A percentile compares a stretch with the other conserved stretches of the same genome.
These are phyloP conservation scores for Callithrix jacchus DNA, from an alignment of 2,113 vertebrate genomes.

Conservation along the genomic window DNA sequence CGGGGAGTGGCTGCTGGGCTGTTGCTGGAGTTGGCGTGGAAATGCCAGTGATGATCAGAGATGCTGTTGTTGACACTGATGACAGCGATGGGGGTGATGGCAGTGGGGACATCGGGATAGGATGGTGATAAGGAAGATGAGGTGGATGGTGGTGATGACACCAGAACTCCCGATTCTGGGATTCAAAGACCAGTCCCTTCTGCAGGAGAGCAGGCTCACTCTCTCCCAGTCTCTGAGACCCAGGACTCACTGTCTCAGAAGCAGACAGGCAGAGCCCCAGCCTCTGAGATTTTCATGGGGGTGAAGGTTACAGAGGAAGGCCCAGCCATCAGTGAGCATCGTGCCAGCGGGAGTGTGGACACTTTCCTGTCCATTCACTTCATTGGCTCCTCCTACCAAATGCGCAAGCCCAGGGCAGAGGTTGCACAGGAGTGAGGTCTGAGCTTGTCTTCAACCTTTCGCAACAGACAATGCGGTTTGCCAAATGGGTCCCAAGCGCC, in stretches of 20 bases:
- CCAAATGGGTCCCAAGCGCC: neutral
- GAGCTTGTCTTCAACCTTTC: neutral
- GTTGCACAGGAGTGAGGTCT: neutral
- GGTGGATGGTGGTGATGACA: fast-evolving
- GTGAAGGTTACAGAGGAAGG: neutral
- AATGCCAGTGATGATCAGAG: neutral
- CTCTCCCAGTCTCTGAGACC: neutral
- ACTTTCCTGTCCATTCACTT: neutral
- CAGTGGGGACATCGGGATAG: neutral
- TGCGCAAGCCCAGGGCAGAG: neutral
- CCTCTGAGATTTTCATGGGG: neutral
- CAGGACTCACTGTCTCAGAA: neutral
- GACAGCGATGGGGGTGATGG: neutral
- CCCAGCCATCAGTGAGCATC: fast-evolving
- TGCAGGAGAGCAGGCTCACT: neutral
- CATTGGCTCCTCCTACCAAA: neutral
- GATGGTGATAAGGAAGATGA: fast-evolving
- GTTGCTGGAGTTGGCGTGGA: fast-evolving
- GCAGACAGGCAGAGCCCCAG: neutral
- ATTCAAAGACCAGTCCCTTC: neutral
- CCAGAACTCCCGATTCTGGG: fast-evolving
- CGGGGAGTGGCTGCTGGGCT: neutral
- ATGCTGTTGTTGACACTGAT: neutral
- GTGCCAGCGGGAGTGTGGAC: fast-evolving
- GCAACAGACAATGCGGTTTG: neutral